These are phyloP conservation scores for Scyliorhinus canicula DNA, from an alignment of 2,797 vertebrate genomes.

Conservation along the genomic window DNA sequence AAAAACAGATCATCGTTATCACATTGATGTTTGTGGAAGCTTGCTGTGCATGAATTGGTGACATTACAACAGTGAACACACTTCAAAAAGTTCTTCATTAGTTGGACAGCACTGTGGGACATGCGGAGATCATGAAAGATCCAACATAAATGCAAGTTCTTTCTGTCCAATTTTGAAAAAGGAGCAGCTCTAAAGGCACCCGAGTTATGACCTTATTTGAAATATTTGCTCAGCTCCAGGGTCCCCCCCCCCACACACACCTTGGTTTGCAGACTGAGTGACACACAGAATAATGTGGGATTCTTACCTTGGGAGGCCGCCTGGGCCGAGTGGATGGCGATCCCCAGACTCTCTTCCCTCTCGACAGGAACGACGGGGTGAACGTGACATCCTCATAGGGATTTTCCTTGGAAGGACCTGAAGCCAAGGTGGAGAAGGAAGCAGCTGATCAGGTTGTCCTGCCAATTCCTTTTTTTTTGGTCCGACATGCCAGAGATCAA, in stretches of 20 bases:
- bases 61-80: background rate
- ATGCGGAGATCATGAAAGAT: too few species aligned
- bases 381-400: constrained; percentile 78
- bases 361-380: constrained; percentile 70
- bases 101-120: background rate
- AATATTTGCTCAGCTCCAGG: background rate
- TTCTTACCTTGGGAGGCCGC: constrained; percentile 5
- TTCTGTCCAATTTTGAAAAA: too few species aligned
- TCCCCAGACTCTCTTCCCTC: constrained; percentile 40
- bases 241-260: background rate
- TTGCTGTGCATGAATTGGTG: background rate
- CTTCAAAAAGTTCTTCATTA: background rate
- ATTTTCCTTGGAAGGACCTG: constrained; percentile 69
- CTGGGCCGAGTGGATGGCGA: background rate
- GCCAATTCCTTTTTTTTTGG: too few species aligned
- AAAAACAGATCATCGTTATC: background rate
- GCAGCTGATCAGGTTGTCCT: background rate
- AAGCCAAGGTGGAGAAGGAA: constrained; percentile 16
- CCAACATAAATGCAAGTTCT: background rate
- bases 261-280: background rate
- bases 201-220: background rate
- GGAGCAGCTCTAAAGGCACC: background rate
- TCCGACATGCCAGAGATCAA: background rate
- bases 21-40: background rate
- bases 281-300: background rate